Base-by-base conservation (phyloP, 1,140 invertebrate species). In the Uloborus diversus region DNA sequence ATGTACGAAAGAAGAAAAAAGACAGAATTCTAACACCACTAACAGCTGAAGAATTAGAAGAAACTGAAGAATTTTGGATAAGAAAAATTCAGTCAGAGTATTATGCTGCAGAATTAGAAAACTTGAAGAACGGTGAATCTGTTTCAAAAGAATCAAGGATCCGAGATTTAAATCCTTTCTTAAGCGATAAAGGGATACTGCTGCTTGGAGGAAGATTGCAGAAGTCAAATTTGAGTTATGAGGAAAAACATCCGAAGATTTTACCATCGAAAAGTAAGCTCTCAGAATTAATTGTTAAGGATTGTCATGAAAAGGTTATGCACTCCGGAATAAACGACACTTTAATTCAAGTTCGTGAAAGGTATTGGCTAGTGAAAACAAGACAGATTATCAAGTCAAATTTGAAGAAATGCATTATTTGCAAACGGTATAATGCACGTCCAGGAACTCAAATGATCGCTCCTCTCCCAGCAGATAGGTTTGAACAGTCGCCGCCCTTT, bases 251-350 rank as follows among this genome's bases (percentile, higher is more conserved):
- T 49, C 57, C 57, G 7, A 25, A 32, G 14, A 61, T 76, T 32
- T 27, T 68, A 20, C 47, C 35, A 20, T 32, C n/a, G 3, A 27
- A 70, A 35, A 23, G 2, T 27, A 53, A 33, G 28, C 20, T 56
- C 30, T 25, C 66, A 17, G 47, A 53, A 4, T 27, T 70, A 2
- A 11, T 70, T 11, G 28, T 49, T 20, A 42, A 25, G 28, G 25
- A 53, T 23, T 13, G 53, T 17, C 47, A 70, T 27, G 37, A 79
- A 35, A 64, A 37, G n/a, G 28, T 78, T n/a, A 20, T 56, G 13
- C 62, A 47, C 33, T 42, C 53, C 28, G 49, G 49, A 13, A 20
- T 51, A 11, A n/a, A 11, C 20, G 49, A 51, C 20, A 51, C 49
- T 51, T 20, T 51, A 11, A 51, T 20, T 20, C 49, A 51, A 4